Conservation (phyloP, 2,888 invertebrate species). For the Apoderus coryli region DNA sequence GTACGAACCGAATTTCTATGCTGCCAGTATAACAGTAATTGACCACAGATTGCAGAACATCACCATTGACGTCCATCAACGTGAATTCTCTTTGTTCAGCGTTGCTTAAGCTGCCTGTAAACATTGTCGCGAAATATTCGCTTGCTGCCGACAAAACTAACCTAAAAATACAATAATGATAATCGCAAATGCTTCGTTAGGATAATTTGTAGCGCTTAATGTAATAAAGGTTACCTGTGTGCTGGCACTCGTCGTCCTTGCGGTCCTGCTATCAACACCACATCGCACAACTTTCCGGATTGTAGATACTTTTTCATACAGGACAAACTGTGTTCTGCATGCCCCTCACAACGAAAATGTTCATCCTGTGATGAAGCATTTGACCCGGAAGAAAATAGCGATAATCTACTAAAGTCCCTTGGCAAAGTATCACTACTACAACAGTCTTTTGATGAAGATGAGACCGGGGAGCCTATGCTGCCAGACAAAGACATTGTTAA, state of each 20-base stretch:
- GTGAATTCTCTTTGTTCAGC: conserved; percentile 71
- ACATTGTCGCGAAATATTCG: conserved; percentile 94
- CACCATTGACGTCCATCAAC: conserved; percentile 71
- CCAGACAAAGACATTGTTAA: conserved; percentile 29
- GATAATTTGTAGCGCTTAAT: background rate
- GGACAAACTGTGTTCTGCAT: conserved; percentile 67
- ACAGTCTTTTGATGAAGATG: conserved; percentile 29
- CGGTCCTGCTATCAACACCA: conserved; percentile 66
- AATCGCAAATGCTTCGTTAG: background rate
- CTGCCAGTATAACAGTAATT: conserved; percentile 85
- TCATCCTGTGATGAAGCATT: conserved; percentile 54
- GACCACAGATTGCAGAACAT: conserved; percentile 70
- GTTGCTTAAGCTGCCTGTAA: conserved; percentile 76
- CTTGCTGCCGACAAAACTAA: conserved; percentile 82
- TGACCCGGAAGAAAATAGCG: conserved; percentile 43
- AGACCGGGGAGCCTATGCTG: conserved; percentile 27
- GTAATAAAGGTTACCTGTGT: conserved; percentile 26
- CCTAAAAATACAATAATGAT: conserved; percentile 34
- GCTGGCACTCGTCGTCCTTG: conserved; percentile 40
- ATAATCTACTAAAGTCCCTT: conserved; percentile 50
- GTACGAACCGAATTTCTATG: conserved; percentile 47
- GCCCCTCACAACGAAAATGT: conserved; percentile 59
- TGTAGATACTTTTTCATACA: conserved; percentile 73
- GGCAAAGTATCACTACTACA: conserved; percentile 39
- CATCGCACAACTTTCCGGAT: conserved; percentile 75